Evolutionary conservation across 1,140 invertebrate species (phyloP).

Genomic region (Mya arenaria): DNA sequence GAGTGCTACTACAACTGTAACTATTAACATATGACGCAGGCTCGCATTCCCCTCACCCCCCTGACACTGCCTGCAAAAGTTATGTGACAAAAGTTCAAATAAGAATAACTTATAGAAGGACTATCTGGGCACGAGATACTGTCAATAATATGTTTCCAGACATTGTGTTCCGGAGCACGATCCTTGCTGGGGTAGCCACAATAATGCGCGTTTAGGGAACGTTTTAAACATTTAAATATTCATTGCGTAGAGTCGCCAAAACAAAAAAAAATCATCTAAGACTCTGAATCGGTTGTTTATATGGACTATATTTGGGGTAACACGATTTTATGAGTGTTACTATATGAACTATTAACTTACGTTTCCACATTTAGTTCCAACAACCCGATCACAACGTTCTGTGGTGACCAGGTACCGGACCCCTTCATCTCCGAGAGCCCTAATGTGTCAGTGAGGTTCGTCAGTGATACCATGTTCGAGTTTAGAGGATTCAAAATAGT

Average conservation of each 20-base stretch:
- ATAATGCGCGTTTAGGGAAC: not conserved
- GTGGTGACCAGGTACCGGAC: conserved; percentile 16
- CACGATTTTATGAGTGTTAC: not conserved
- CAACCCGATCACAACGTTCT: conserved; percentile 7
- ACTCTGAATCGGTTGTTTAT: not conserved
- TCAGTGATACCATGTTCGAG: conserved; percentile 40
- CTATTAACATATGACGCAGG: too few relatives aligned
- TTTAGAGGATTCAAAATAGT: conserved; percentile 21
- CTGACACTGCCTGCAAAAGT: too few relatives aligned
- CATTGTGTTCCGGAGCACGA: too few relatives aligned
- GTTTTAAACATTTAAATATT: not conserved
- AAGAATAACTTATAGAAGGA: too few relatives aligned
- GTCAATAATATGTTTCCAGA: too few relatives aligned
- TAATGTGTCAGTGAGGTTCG: not conserved
- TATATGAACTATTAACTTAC: not conserved
- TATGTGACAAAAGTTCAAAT: too few relatives aligned
- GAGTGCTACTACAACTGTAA: too few relatives aligned
- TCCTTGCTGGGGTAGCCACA: too few relatives aligned
- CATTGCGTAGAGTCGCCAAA: not conserved
- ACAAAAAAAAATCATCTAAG: not conserved
- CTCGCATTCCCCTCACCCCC: too few relatives aligned
- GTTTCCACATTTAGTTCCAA: not conserved
- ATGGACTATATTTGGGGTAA: not conserved
- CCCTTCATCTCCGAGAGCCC: conserved; percentile 42
- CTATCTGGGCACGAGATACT: too few relatives aligned